phyloP scores from a whole-genome alignment of 1,140 invertebrate genomes.

The Phymastichus coffea region DNA sequence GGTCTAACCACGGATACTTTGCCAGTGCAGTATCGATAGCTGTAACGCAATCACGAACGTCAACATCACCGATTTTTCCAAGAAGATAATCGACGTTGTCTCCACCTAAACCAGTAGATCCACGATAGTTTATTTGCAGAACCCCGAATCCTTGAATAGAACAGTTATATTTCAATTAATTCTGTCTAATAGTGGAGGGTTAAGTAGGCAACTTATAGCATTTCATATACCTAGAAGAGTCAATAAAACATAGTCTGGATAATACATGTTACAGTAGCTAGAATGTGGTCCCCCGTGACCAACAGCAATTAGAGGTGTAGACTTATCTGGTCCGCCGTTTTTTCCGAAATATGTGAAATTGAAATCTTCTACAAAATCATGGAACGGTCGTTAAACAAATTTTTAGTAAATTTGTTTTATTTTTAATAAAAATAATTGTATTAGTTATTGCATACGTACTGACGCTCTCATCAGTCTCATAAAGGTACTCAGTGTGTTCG shows the following conservation, averaged over 20 bases:
- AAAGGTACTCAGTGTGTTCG: conserved; percentile 41
- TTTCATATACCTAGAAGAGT: conserved; percentile 60
- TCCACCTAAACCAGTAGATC: conserved; percentile 79
- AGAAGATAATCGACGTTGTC: conserved; percentile 70
- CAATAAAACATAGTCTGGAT: conserved; percentile 60
- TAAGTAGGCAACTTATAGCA: too few species aligned
- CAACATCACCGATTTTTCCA: conserved; percentile 73
- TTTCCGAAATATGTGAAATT: conserved; percentile 66
- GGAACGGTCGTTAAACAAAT: background rate
- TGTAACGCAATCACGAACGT: conserved; percentile 79
- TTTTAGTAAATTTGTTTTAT: too few species aligned
- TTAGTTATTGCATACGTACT: too few species aligned
- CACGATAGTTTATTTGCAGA: conserved; percentile 82
- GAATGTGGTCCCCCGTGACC: conserved; percentile 85
- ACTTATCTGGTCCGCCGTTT: conserved; percentile 44
- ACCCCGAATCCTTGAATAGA: conserved; percentile 79
- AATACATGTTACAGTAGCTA: conserved; percentile 62
- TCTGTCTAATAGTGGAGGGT: too few species aligned
- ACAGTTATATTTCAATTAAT: too few species aligned
- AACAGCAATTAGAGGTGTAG: conserved; percentile 64
- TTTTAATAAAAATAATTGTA: too few species aligned
- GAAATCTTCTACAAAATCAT: conserved; percentile 59
- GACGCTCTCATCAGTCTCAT: conserved; percentile 42
- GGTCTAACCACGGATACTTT: conserved; percentile 59
- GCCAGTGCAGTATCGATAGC: conserved; percentile 60